Evolutionary conservation across 2,888 invertebrate genomes (phyloP), one percentile per base, ranked within the genome.

Genomic region (Andrena praecox): DNA sequence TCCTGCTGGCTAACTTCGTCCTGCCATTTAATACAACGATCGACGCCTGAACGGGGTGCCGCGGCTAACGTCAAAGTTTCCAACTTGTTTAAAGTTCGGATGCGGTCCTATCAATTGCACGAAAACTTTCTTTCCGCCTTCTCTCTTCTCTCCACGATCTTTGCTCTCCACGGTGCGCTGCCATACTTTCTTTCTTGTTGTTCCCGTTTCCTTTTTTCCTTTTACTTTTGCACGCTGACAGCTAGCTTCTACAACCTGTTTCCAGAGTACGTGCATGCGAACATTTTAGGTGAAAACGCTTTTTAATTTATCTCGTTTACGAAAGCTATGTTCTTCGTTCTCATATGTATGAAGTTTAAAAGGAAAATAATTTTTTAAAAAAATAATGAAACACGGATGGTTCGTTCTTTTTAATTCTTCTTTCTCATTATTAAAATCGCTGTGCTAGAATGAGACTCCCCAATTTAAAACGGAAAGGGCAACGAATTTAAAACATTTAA

Each of bases 11-110:
- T n/a, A n/a, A n/a, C 73, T 67, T 69, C 81, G 82, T 69, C 63
- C 42, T 56, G 35, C 64, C 80, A 71, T 89, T 88, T 89, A 87
- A 87, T 85, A 85, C 66, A 63, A 60, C 78, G 84, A 87, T 84
- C 80, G 87, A 59, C 77, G 70, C 56, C 80, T 76, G 71, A 87
- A 89, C 81, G 82, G 80, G 33, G 72, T 73, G 79, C 74, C 67
- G 80, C 71, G 72, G 77, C 74, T 64, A 75, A 77, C 78, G 77
- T 84, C 75, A 80, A 75, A 89, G 82, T 89, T 88, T 60, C 67
- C 16, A 90, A 89, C 87, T 90, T 90, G 85, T 88, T 89, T 85
- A 85, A 90, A 89, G 82, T 90, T 90, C 54, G 60, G 77, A 80
- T 75, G 82, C 79, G 84, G 84, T 82, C 81, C 86, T 87, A 89